phyloP scores from a whole-genome alignment of 2,113 vertebrate genomes.

The Tylochromis polylepis region DNA sequence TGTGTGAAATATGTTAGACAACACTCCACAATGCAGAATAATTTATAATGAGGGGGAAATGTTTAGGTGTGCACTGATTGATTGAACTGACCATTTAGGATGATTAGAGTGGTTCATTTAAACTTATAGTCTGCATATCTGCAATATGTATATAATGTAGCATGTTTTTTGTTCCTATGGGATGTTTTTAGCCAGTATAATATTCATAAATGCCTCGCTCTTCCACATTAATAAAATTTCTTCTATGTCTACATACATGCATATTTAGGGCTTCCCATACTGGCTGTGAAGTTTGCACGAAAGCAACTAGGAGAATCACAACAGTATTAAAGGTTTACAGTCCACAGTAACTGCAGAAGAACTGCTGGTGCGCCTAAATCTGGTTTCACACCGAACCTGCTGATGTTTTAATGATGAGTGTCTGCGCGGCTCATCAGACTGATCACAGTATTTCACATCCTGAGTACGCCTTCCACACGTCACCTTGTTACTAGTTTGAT shows the following conservation, averaged over 20 bases:
- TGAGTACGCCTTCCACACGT: background rate
- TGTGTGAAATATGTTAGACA: background rate
- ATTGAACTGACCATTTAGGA: background rate
- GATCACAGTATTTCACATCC: constrained; percentile 39
- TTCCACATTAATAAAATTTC: background rate
- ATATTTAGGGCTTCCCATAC: background rate
- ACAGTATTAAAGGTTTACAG: background rate
- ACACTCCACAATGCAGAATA: background rate
- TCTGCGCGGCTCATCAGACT: background rate
- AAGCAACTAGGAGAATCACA: background rate
- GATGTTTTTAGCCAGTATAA: background rate
- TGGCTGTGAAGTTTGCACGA: background rate
- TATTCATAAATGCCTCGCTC: background rate
- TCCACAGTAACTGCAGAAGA: background rate
- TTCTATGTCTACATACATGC: background rate
- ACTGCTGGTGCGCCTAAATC: background rate
- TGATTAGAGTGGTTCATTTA: background rate
- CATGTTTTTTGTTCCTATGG: background rate
- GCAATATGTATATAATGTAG: background rate
- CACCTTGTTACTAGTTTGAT: background rate
- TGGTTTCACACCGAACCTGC: background rate
- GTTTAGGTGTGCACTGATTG: background rate
- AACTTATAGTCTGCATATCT: background rate
- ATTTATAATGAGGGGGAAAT: background rate
- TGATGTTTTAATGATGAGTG: background rate